Percentiles rank a stretch among this genome's conserved stretches.
These are phyloP conservation scores for Hozukius guyotensis DNA, from an alignment of 2,797 vertebrate species.

Conservation along the genomic window DNA sequence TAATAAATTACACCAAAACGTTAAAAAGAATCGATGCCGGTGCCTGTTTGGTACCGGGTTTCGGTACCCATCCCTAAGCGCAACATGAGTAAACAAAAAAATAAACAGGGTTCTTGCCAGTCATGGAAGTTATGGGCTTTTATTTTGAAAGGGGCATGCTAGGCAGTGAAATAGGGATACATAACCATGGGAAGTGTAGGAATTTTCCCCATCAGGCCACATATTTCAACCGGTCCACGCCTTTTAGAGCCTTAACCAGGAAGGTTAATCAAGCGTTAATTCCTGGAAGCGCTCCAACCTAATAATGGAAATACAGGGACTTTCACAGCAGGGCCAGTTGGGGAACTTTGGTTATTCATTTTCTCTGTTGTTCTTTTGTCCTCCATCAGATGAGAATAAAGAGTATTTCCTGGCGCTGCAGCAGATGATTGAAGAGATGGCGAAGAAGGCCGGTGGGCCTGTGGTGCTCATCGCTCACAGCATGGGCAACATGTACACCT, in stretches of 20 bases:
- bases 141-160: background rate
- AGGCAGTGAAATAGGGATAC: background rate
- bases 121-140: background rate
- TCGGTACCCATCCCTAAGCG: too few relatives aligned
- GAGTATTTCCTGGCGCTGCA: conserved; percentile 90
- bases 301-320: background rate
- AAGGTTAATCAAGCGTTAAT: background rate
- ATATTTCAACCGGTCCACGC: background rate
- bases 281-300: background rate
- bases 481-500: conserved; percentile 98
- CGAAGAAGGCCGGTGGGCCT: conserved; percentile 85
- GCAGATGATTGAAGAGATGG: conserved; percentile 94
- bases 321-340: background rate
- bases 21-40: too few relatives aligned
- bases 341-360: background rate
- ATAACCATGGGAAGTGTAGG: background rate
- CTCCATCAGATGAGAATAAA: conserved; percentile 90
- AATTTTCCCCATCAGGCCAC: background rate
- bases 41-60: too few relatives aligned
- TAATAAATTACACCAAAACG: too few relatives aligned
- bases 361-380: background rate
- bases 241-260: background rate
- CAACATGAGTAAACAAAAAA: background rate
- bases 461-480: conserved; percentile 97
- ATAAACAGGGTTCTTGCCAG: background rate